A percentile compares a stretch with the other conserved stretches of the same genome.
Conservation (phyloP, 2,888 invertebrate genomes). For the Tachystola acroxantha region DNA sequence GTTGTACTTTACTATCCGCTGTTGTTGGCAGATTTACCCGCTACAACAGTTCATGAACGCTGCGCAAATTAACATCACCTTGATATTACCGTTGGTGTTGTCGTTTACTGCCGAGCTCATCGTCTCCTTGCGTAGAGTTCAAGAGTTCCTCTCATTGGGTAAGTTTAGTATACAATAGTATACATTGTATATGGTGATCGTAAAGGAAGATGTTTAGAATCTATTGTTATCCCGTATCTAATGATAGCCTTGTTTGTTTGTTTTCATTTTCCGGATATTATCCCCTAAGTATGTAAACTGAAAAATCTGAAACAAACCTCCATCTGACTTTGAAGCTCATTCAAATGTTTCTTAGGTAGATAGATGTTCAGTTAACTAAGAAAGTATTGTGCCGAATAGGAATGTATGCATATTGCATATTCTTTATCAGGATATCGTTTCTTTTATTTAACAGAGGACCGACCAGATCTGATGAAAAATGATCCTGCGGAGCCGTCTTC, state of each 20-base stretch:
- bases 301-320: too few relatives aligned
- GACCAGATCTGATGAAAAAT: slow-evolving; percentile 38
- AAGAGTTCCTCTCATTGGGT: slow-evolving; percentile 58
- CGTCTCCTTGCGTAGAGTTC: slow-evolving; percentile 60
- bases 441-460: slow-evolving; percentile 50
- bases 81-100: slow-evolving; percentile 67
- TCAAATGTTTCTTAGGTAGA: too few relatives aligned
- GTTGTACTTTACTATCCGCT: too few relatives aligned
- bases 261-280: neutral
- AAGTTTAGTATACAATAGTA: slow-evolving; percentile 21
- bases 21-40: slow-evolving; percentile 55
- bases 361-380: too few relatives aligned
- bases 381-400: too few relatives aligned
- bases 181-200: neutral
- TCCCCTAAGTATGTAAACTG: too few relatives aligned
- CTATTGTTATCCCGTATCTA: too few relatives aligned
- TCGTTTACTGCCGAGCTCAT: slow-evolving; percentile 77
- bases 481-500: slow-evolving; percentile 15
- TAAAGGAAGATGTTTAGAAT: neutral
- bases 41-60: slow-evolving; percentile 65
- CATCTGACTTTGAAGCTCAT: too few relatives aligned
- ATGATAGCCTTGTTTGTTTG: too few relatives aligned
- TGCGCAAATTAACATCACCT: slow-evolving; percentile 61
- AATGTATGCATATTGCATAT: too few relatives aligned
- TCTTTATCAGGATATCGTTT: too few relatives aligned